These are phyloP conservation scores for Abscondita cerata DNA, from an alignment of 2,888 invertebrate species.

Conservation along the genomic window DNA sequence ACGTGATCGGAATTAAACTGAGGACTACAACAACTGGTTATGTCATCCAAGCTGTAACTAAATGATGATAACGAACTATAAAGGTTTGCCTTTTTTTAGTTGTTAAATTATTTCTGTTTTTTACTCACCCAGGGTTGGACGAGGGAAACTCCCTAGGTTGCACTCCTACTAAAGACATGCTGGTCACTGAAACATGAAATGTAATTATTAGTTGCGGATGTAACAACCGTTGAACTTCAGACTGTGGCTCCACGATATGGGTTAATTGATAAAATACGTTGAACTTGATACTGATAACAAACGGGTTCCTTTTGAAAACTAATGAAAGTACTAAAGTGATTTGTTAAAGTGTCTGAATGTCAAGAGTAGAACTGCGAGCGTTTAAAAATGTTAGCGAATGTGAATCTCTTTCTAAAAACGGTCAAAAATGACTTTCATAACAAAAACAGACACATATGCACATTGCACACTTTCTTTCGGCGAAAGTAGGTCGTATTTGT, in stretches of 20 bases:
- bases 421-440: slow-evolving; percentile 1
- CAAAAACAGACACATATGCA: slow-evolving; percentile 4
- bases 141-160: slow-evolving; percentile 61
- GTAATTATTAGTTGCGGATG: not conserved
- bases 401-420: too few relatives aligned
- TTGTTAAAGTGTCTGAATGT: too few relatives aligned
- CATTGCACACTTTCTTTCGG: slow-evolving; percentile 23
- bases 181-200: slow-evolving; percentile 58
- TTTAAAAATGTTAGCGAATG: too few relatives aligned
- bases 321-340: too few relatives aligned
- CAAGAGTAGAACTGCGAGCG: too few relatives aligned
- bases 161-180: slow-evolving; percentile 64
- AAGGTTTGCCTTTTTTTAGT: slow-evolving; percentile 25
- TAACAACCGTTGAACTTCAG: slow-evolving; percentile 2
- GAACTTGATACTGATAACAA: not conserved
- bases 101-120: not conserved
- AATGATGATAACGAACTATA: slow-evolving; percentile 54
- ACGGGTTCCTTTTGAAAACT: too few relatives aligned
- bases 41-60: slow-evolving; percentile 57
- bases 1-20: slow-evolving; percentile 59
- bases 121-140: slow-evolving; percentile 53
- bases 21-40: slow-evolving; percentile 46
- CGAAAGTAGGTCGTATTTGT: slow-evolving; percentile 32
- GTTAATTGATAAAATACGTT: not conserved
- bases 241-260: not conserved